Base-by-base conservation (phyloP, 1,140 invertebrate species). In the Holotrichia oblita region DNA sequence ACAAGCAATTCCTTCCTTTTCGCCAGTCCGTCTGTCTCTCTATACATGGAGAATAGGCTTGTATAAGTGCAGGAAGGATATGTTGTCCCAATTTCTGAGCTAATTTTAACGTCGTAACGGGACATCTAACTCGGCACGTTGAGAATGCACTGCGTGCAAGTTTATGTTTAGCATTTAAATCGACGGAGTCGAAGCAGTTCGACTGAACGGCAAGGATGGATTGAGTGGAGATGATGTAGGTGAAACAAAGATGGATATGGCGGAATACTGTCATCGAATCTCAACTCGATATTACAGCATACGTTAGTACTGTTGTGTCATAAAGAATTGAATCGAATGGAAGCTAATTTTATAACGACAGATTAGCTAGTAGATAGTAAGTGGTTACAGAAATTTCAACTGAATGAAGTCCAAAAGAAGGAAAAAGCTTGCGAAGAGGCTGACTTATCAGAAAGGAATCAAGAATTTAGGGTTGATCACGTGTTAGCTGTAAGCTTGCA, bases 141-240 rank as follows among this genome's bases (percentile, higher is more conserved):
- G 59, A 77, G 59, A 77, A 77, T 77, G 76, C 76, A 20, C 48
- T 20, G 20, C 55, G 76, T 77, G 76, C 76, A 77, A 77, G 59
- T 77, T 77, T 77, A 77, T 69, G 76, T 77, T 77, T 44, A 34
- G 76, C 55, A 77, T 77, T 77, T 77, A 77, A 77, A 77, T 77
- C 59, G 59, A 14, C n/a, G n/a, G n/a, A n/a, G n/a, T 9, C 55
- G 40, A 40, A 17, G 55, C 64, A 69, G 76, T 69, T 34, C 27
- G 10, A 73, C 24, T 20, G 22, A 24, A 64, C 61, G 17, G 8
- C 9, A 64, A 64, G 24, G 17, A 64, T 10, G 7, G 61, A 64
- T 10, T 20, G 61, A 64, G 61, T 20, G 20, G 22, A 17, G 61
- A 64, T 7, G 61, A 64, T 10, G 44, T 12, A 14, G 12, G 44